Evolutionary conservation across 2,888 invertebrate species (phyloP), one percentile per base, ranked within the genome.

Genomic region (Dicranocentrus wangi): DNA sequence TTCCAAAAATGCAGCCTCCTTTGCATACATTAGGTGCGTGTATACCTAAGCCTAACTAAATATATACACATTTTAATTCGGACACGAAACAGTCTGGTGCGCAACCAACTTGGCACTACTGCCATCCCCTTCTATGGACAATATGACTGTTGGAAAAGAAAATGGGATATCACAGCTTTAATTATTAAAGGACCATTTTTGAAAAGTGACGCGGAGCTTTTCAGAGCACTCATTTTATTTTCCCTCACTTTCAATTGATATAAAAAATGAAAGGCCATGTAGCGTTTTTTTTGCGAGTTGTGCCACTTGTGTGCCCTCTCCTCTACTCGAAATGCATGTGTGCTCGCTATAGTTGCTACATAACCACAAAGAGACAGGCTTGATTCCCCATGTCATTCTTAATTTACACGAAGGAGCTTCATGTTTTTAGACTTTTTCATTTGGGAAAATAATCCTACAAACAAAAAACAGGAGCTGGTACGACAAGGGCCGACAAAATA

Each of bases 121-220:
- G 10, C 32, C 15, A 39, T 39, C 42, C 39, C 61, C 63, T 39
- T 63, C 21, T 63, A 63, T 17, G 23, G 39, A 39, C 58, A 58
- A 63, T 42, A 63, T 63, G 63, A 63, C 42, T 63, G 42, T 42
- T 32, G 27, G 2, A 61, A n/a, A 61, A 27, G 61, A 65, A 8
- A 25, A 43, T 5, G 21, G 47, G n/a, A 47, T n/a, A n/a, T n/a
- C n/a, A 55, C n/a, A 55, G 21, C 55, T 28, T 68, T 53, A 68
- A 68, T 68, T 53, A 68, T 68, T 68, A 28, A 68, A 17, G 53
- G 25, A 32, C 32, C 68, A 68, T 68, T 68, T 68, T 68, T 68
- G 68, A 68, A n/a, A 32, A 32, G 27, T 68, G 53, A 53, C 53
- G 19, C 51, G 53, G 51, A 32, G 53, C 53, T 68, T 68, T 68